Evolutionary conservation across 2,113 vertebrate genomes (phyloP), one percentile per base, ranked within the genome.

Genomic region (Casuarius casuarius): DNA sequence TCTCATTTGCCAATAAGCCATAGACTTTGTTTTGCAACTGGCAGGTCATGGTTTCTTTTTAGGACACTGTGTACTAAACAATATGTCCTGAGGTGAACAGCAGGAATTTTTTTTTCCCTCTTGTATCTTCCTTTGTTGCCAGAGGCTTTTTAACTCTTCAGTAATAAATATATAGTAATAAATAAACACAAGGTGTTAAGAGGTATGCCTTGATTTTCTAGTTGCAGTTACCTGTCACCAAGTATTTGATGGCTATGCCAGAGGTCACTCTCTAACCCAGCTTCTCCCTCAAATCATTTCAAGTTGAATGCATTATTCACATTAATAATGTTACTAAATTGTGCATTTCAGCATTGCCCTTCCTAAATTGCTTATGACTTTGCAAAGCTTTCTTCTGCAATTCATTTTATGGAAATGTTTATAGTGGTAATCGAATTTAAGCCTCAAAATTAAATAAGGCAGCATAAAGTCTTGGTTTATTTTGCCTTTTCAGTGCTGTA

Each of bases 361-460:
- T 97, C 96, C 73, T 92, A 95, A 98, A 96, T 93, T 97, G 89
- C 58, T 93, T 96, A 94, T 97, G 91, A 97, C 88, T 96, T 95
- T 95, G 76, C 63, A 95, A 56, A 96, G 58, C 54, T 96, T 97
- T 84, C 87, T 94, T 97, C 94, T 80, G 89, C 73, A 92, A 94
- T 89, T 97, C 79, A 93, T 97, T 97, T 97, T 91, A 56, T 92
- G 20, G 63, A 95, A 96, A 96, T 96, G 28, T 96, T 78, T 96
- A 96, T 95, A 67, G 79, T 91, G 54, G 81, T 90, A 97, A 97
- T 96, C 95, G 86, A 96, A 95, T 96, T 95, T 96, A 75, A 90
- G 67, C 59, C 90, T 94, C 90, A 81, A 85, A 97, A 97, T 98
- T 97, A 97, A 98, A 95, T 96, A 94, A 96, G 12, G 49, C 16